A percentile compares a stretch with the other conserved stretches of the same genome.
phyloP scores from a whole-genome alignment of 92 coral and sea anemone genomes.

The Galaxea fascicularis region DNA sequence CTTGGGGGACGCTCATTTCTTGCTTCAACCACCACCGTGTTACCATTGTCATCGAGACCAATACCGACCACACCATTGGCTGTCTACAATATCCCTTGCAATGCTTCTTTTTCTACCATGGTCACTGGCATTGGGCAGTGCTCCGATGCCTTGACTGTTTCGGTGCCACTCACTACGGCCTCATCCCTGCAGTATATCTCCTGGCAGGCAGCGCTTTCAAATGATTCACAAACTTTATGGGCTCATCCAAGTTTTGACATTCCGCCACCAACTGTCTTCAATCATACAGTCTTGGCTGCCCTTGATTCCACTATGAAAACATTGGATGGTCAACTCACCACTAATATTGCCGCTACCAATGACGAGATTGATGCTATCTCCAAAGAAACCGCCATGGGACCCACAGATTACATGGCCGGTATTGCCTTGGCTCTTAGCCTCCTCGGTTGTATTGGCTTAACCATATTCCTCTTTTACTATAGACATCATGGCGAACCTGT shows the following conservation, averaged over 20 bases:
- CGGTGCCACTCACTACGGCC: conserved; percentile 23
- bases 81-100: conserved; percentile 54
- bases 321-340: conserved; percentile 38
- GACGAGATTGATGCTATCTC: conserved; percentile 4
- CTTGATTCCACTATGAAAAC: conserved; percentile 44
- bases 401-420: neutral
- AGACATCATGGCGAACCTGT: neutral
- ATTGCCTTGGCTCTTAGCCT: conserved; percentile 6
- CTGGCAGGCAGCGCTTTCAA: neutral
- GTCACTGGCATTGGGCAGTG: conserved; percentile 40
- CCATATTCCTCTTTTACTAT: neutral
- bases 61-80: conserved; percentile 38
- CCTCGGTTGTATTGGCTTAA: neutral
- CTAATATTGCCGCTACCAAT: neutral
- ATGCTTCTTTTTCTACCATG: conserved; percentile 36
- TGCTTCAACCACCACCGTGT: conserved; percentile 19
- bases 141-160: conserved; percentile 37
- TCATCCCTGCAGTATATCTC: neutral
- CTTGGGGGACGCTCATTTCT: conserved; percentile 50
- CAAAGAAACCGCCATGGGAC: neutral
- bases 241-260: neutral
- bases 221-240: neutral
- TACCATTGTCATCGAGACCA: conserved; percentile 27
- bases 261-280: conserved; percentile 20
- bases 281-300: conserved; percentile 31